phyloP scores from a whole-genome alignment of 1,140 invertebrate genomes.

The Mactra quadrangularis region DNA sequence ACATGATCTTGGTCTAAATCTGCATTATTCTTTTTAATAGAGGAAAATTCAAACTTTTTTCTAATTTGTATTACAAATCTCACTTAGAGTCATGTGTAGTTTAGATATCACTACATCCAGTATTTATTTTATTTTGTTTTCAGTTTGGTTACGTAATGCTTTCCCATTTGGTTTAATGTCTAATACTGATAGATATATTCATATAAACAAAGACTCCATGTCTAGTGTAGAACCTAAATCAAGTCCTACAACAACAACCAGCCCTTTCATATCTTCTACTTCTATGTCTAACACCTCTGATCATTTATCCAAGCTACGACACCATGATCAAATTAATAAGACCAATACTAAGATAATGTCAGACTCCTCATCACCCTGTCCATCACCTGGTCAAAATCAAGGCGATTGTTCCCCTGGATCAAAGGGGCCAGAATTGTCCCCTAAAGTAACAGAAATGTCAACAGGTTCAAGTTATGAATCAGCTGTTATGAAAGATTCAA shows the following conservation, averaged over 20 bases:
- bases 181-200: slow-evolving; percentile 44
- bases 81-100: no score
- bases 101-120: no score
- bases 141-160: slow-evolving; percentile 47
- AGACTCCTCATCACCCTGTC: slow-evolving; percentile 38
- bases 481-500: neutral
- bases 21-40: neutral
- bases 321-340: no score
- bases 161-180: slow-evolving; percentile 53
- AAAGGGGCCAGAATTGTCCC: neutral
- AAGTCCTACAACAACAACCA: neutral
- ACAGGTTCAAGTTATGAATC: slow-evolving; percentile 24
- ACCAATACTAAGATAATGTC: slow-evolving; percentile 26
- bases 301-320: neutral
- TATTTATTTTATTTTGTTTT: slow-evolving; percentile 23
- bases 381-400: slow-evolving; percentile 11
- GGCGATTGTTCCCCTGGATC: slow-evolving; percentile 2
- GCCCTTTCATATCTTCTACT: slow-evolving; percentile 26
- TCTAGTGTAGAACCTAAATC: slow-evolving; percentile 32
- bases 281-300: neutral
- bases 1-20: neutral
- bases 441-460: slow-evolving; percentile 40
- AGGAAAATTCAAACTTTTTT: neutral
- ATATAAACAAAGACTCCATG: slow-evolving; percentile 1
- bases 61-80: neutral